These are phyloP conservation scores for Phylloscopus collybita DNA, from an alignment of 2,797 vertebrate species.

Conservation along the genomic window DNA sequence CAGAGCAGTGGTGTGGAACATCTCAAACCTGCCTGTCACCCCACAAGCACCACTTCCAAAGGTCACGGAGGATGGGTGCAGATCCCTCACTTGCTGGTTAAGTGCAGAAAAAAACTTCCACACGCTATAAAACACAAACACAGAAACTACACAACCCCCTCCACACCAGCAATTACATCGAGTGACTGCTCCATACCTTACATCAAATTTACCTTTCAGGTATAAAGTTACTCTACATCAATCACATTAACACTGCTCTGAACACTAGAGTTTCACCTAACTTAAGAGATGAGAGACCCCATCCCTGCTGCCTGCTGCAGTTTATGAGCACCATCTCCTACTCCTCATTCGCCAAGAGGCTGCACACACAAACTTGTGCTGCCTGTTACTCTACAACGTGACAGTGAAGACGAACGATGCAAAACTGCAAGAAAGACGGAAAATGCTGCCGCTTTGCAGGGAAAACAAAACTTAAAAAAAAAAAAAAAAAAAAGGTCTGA, in stretches of 20 bases:
- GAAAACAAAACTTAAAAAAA: background rate
- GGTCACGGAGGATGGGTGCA: background rate
- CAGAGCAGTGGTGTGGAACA: fast-evolving
- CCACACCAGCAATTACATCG: background rate
- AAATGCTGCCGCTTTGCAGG: background rate
- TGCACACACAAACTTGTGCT: background rate
- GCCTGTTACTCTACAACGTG: background rate
- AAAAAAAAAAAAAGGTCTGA: background rate
- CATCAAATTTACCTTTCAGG: background rate
- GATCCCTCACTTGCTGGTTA: background rate
- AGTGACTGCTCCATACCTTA: background rate
- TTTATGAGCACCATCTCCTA: fast-evolving
- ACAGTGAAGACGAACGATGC: background rate
- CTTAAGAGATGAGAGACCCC: background rate
- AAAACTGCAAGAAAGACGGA: background rate
- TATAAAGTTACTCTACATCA: background rate
- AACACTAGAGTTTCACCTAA: background rate
- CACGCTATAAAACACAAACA: background rate
- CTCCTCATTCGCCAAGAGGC: background rate
- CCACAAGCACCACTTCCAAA: background rate
- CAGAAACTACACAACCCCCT: background rate
- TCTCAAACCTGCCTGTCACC: background rate
- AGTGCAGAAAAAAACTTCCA: background rate
- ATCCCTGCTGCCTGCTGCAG: background rate
- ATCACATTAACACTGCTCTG: background rate